These are phyloP conservation scores for Paracyclopina nana DNA, from an alignment of 1,140 invertebrate species.

Conservation along the genomic window DNA sequence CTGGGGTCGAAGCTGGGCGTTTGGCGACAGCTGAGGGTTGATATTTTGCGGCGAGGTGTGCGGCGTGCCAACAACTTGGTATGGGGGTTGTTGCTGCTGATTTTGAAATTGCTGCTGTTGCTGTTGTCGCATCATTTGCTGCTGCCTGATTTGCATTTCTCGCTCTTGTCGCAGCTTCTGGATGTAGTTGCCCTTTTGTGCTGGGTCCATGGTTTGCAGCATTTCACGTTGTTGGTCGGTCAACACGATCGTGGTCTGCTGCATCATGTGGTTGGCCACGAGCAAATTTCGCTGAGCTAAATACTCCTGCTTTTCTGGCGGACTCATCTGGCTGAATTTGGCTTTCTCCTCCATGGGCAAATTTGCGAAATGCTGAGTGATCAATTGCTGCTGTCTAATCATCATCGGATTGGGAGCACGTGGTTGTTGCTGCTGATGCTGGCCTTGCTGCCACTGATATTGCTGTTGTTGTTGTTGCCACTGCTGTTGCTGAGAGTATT, in stretches of 20 bases:
- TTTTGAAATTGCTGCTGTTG: constrained; percentile 18
- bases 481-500: background rate
- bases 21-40: constrained; percentile 25
- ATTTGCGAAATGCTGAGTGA: constrained; percentile 5
- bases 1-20: constrained; percentile 16
- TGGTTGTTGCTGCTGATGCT: constrained; percentile 2
- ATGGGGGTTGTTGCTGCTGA: constrained; percentile 20
- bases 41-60: constrained; percentile 27
- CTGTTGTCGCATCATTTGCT: constrained; percentile 30
- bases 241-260: constrained; percentile 7
- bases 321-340: constrained; percentile 13
- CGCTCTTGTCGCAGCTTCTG: constrained; percentile 26
- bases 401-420: background rate
- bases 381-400: constrained; percentile 10
- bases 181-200: constrained; percentile 5
- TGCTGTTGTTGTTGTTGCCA: background rate
- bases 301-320: constrained; percentile 14
- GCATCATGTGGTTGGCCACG: constrained; percentile 4
- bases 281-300: constrained; percentile 11
- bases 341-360: constrained; percentile 4
- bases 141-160: constrained; percentile 22
- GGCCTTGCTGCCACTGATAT: background rate
- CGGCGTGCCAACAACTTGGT: constrained; percentile 22
- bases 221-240: constrained; percentile 15
- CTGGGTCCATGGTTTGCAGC: constrained; percentile 14